phyloP scores from a whole-genome alignment of 2,113 vertebrate species.

The Xenopus tropicalis region DNA sequence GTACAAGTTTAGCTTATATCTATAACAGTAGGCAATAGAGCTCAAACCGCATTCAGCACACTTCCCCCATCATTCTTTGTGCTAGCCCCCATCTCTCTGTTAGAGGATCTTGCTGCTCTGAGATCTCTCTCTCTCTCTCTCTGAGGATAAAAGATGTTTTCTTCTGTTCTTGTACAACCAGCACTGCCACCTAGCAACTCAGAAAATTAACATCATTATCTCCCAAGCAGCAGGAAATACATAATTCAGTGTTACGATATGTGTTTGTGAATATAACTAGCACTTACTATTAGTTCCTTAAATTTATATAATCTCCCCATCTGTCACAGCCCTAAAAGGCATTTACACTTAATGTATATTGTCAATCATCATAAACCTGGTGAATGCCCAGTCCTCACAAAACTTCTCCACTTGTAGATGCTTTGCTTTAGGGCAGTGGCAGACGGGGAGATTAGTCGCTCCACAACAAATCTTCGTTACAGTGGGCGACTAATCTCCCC shows the following conservation, averaged over 20 bases:
- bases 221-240: not conserved
- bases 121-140: slow-evolving; percentile 17
- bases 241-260: not conserved
- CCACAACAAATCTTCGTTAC: no score
- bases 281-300: no score
- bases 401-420: no score
- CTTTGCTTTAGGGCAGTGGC: no score
- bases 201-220: slow-evolving; percentile 17
- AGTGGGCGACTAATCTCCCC: no score
- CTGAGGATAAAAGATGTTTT: slow-evolving; percentile 35
- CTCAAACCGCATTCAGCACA: slow-evolving; percentile 14
- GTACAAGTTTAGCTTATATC: slow-evolving; percentile 5
- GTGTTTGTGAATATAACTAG: no score
- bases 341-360: no score
- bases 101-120: not conserved
- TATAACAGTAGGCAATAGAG: not conserved
- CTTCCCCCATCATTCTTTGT: slow-evolving; percentile 17
- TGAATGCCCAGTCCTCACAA: no score
- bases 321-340: no score
- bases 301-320: no score
- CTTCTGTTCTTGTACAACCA: slow-evolving; percentile 33
- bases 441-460: no score
- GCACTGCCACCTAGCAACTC: slow-evolving; percentile 43
- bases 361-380: no score
- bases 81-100: not conserved